These are phyloP conservation scores for Leucoma salicis DNA, from an alignment of 2,888 invertebrate species.

Conservation along the genomic window DNA sequence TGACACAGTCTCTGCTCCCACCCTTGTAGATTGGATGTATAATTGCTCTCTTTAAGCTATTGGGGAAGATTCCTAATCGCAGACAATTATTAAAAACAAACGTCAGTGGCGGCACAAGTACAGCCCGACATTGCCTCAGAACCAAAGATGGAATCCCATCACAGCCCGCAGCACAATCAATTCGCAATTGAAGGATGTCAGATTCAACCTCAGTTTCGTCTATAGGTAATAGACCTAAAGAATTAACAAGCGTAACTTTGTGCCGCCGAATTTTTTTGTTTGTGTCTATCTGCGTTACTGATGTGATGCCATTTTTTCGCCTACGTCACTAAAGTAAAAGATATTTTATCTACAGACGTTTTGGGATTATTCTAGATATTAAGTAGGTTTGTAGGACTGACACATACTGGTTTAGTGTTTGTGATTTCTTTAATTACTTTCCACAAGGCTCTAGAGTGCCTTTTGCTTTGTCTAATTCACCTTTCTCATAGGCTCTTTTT, in stretches of 20 bases:
- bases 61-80: neutral
- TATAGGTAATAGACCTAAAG: neutral
- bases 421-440: slow-evolving; percentile 2
- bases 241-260: neutral
- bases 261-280: neutral
- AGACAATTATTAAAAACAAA: neutral
- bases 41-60: neutral
- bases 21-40: slow-evolving; percentile 1
- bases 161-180: neutral
- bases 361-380: neutral
- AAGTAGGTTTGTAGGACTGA: neutral
- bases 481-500: slow-evolving; percentile 1
- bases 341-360: neutral
- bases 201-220: neutral
- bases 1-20: neutral
- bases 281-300: neutral
- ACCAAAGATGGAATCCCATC: neutral
- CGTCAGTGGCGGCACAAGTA: neutral
- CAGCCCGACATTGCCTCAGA: neutral
- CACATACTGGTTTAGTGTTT: neutral
- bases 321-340: neutral
- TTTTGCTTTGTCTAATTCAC: neutral
- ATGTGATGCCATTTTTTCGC: neutral
- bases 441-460: neutral
- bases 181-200: neutral